Conservation (phyloP, 2,113 vertebrate genomes). For the Apeltes quadracus region DNA sequence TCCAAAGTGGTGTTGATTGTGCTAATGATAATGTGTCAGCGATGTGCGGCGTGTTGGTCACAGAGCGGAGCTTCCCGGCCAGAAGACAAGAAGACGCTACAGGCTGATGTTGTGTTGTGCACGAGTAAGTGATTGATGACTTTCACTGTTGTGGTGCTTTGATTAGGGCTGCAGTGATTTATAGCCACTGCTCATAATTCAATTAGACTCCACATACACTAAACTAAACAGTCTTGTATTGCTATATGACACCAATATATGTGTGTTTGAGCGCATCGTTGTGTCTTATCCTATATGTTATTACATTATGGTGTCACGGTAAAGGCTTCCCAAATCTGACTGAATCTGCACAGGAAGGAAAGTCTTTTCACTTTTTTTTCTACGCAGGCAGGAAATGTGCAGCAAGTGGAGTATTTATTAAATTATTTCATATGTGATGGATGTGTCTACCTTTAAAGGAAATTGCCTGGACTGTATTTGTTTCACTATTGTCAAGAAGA, state of each 20-base stretch:
- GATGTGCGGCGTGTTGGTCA: conserved; percentile 43
- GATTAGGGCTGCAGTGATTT: conserved; percentile 81
- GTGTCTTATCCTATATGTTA: conserved; percentile 35
- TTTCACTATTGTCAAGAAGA: conserved; percentile 37
- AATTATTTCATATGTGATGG: conserved; percentile 73
- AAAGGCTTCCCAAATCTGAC: conserved; percentile 36
- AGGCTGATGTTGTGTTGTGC: conserved; percentile 60
- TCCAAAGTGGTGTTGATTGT: conserved; percentile 68
- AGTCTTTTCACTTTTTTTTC: conserved; percentile 11
- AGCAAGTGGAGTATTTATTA: conserved; percentile 51
- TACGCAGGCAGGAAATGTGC: conserved; percentile 53
- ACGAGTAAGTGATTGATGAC: conserved; percentile 79
- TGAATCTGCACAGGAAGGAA: conserved; percentile 18
- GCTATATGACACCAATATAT: conserved; percentile 42
- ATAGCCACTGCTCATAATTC: conserved; percentile 75
- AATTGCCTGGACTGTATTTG: conserved; percentile 59
- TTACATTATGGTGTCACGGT: conserved; percentile 51
- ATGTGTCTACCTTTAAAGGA: conserved; percentile 74
- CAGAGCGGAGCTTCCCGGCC: conserved; percentile 43
- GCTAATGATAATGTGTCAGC: conserved; percentile 72
- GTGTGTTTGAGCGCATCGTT: conserved; percentile 15
- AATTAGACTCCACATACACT: conserved; percentile 74
- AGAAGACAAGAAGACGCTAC: conserved; percentile 50
- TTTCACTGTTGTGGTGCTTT: conserved; percentile 73
- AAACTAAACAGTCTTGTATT: conserved; percentile 58